Evolutionary conservation across 2,888 invertebrate species (phyloP), one percentile per base, ranked within the genome.

Genomic region (Parnassius apollo): DNA sequence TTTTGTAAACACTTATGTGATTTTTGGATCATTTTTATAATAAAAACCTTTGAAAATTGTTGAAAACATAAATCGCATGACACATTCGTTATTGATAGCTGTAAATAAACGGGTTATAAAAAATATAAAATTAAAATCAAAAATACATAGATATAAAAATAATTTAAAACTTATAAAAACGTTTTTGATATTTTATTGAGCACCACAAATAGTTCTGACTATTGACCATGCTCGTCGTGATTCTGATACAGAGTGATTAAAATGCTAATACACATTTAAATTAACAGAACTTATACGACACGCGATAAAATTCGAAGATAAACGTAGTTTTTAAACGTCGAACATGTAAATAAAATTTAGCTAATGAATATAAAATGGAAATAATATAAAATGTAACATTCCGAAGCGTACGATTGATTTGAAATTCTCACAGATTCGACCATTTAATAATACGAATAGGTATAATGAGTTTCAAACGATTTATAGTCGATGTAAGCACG

Each of bases 401-500:
- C 89, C 86, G 68, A 70, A 77, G 83, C 87, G 89, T 82, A 77
- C 71, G 68, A 71, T 72, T 78, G 80, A 83, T 86, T 80, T 80
- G 80, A 83, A 82, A 84, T 89, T 91, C 91, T 88, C 91, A 89
- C 90, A 89, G 88, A 86, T 78, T 78, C 75, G 77, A 81, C 73
- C 90, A 90, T 90, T 90, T 91, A 89, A 91, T 91, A 83, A 88
- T 83, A 82, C 82, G 86, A 89, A 86, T 85, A 80, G 79, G 69
- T 78, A 84, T 89, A 88, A 89, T 89, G 78, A 80, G 82, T 82
- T 86, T 82, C 85, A 86, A 91, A 86, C 85, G 86, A 85, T 91
- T 88, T 83, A 88, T 86, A 86, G 81, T 83, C 82, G 73, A 73
- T 77, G 80, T 91, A 91, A 91, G 85, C 91, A 86, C 87, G 75